phyloP scores from a whole-genome alignment of 2,888 invertebrate species.

The Callyntrura guangdongensis region DNA sequence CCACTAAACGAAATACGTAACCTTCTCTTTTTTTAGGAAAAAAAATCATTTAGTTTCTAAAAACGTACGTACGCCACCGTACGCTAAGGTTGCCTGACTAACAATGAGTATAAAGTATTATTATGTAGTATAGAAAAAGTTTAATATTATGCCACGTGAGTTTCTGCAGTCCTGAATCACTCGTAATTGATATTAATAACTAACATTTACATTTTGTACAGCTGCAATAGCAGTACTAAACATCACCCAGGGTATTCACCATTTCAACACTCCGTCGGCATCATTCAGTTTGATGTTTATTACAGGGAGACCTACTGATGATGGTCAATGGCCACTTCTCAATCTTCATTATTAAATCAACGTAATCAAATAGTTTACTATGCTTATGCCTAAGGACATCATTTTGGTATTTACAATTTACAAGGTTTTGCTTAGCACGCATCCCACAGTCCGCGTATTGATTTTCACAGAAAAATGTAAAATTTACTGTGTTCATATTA shows the following conservation, averaged over 20 bases:
- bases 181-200: not conserved
- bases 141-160: not conserved
- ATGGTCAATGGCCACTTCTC: slow-evolving; percentile 23
- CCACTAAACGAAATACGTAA: too few relatives aligned
- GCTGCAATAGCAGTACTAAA: not conserved
- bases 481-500: too few relatives aligned
- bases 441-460: not conserved
- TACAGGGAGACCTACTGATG: not conserved
- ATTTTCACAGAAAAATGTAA: not conserved
- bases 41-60: too few relatives aligned
- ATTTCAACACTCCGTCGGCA: not conserved
- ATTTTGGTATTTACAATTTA: not conserved
- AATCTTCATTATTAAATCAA: not conserved
- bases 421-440: not conserved
- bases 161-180: not conserved
- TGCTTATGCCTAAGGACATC: slow-evolving; percentile 13
- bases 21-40: too few relatives aligned
- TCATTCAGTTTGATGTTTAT: too few relatives aligned
- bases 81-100: too few relatives aligned
- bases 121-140: not conserved
- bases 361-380: not conserved
- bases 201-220: not conserved
- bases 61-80: too few relatives aligned
- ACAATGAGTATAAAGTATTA: too few relatives aligned
- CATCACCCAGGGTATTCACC: not conserved